A percentile compares a stretch with the other conserved stretches of the same genome.
Evolutionary conservation across 92 coral and sea anemone genomes (phyloP).

Genomic region (Zoanthus sansibaricus): DNA sequence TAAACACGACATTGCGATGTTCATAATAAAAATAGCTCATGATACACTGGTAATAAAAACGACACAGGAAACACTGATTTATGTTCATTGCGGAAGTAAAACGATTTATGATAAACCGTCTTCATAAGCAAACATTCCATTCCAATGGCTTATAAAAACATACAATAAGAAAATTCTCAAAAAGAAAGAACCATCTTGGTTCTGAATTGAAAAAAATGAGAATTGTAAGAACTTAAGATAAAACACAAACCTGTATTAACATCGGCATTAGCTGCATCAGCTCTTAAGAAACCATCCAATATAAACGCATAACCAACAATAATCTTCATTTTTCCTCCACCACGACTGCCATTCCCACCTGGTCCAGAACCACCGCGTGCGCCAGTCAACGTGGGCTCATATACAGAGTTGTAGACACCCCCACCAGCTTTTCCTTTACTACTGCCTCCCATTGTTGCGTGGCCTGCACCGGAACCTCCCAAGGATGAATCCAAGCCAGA

Average conservation of each 20-base stretch:
- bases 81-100: too few species aligned
- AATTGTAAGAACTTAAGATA: too few species aligned
- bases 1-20: too few species aligned
- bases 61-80: too few species aligned
- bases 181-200: too few species aligned
- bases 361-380: slow-evolving; percentile 74
- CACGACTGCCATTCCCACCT: slow-evolving; percentile 65
- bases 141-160: too few species aligned
- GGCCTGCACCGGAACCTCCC: slow-evolving; percentile 78
- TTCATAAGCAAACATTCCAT: too few species aligned
- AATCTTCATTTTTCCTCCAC: slow-evolving; percentile 70
- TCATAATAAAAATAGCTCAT: too few species aligned
- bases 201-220: too few species aligned
- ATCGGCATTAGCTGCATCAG: slow-evolving; percentile 63
- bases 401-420: slow-evolving; percentile 64
- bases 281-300: slow-evolving; percentile 66
- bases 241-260: slow-evolving; percentile 59
- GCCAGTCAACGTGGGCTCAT: slow-evolving; percentile 64
- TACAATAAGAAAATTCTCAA: too few species aligned
- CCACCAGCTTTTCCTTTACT: slow-evolving; percentile 53
- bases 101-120: too few species aligned
- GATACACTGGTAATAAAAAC: too few species aligned
- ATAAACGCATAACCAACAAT: slow-evolving; percentile 64
- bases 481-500: slow-evolving; percentile 60
- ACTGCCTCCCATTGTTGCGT: slow-evolving; percentile 73